A percentile compares a stretch with the other conserved stretches of the same genome.
These are phyloP conservation scores for Eumerus sabulonum DNA, from an alignment of 2,888 invertebrate species.

Conservation along the genomic window DNA sequence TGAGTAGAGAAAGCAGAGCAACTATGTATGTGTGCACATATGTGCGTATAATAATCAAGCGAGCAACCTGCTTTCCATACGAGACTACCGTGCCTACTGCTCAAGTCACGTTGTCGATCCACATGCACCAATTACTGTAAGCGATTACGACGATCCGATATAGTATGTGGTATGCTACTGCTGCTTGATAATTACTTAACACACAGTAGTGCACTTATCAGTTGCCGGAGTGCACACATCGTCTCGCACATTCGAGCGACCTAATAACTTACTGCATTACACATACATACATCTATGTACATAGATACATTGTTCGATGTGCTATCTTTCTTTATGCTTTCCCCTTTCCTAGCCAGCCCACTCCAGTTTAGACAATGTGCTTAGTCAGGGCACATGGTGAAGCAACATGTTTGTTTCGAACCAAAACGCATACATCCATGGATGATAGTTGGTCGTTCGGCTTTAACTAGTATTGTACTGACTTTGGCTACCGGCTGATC, in stretches of 20 bases:
- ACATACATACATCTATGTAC: too few species aligned
- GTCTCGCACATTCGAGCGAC: slow-evolving; percentile 7
- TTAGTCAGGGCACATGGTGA: background rate
- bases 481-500: slow-evolving; percentile 13
- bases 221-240: slow-evolving; percentile 13
- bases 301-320: too few species aligned
- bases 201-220: background rate
- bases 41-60: slow-evolving; percentile 17
- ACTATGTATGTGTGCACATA: background rate
- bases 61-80: background rate
- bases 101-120: slow-evolving; percentile 45
- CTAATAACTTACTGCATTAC: slow-evolving; percentile 31
- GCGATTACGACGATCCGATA: slow-evolving; percentile 6
- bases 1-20: background rate
- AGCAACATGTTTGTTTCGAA: slow-evolving; percentile 47
- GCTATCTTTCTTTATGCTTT: background rate
- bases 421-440: slow-evolving; percentile 1
- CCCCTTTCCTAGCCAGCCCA: background rate
- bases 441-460: background rate
- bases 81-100: slow-evolving; percentile 8
- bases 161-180: slow-evolving; percentile 1
- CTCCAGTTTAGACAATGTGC: background rate
- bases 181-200: slow-evolving; percentile 35
- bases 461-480: too few species aligned
- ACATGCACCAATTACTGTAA: slow-evolving; percentile 30